Base-by-base conservation (phyloP, 2,888 invertebrate species). In the Tetheella fluctuosa region DNA sequence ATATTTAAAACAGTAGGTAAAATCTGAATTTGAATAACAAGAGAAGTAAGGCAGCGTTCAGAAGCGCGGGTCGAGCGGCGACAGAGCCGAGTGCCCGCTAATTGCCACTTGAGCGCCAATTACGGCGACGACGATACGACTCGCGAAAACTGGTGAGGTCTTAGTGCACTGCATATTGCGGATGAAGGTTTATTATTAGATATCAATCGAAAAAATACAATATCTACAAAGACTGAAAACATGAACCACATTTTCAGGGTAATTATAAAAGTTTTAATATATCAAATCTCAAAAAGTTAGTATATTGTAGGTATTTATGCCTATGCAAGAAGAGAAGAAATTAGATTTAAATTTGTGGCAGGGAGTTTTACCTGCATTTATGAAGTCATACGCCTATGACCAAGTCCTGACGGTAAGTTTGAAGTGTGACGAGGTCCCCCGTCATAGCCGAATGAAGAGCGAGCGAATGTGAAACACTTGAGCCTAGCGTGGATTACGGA, bases 61-160 rank as follows among this genome's bases (percentile, higher is more conserved):
- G 74, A 69, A 76, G 64, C 67, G 73, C 77, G 78, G 76, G 71
- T 74, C 75, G 76, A 71, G 77, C 77, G 80, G 83, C 86, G 86
- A 84, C 84, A 83, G 81, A 80, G 81, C 79, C 76, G 77, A 88
- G 86, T 80, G 85, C 77, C 76, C 78, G 80, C 84, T 90, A 91
- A 90, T 91, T 90, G 89, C 85, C 90, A 88, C 90, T 90, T 79
- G 77, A 88, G 86, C 83, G 81, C 86, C 90, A 91, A 91, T 91
- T 90, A 90, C 85, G 83, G 74, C 74, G 82, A 81, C 83, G 83
- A 81, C 83, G 82, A 77, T 79, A 78, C 80, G 79, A 39, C 39
- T 65, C 62, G 70, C 64, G 58, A 64, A 67, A 59, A 60, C 67
- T 57, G 63, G 61, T 61, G 58, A 57, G 55, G 55, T 1, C 55